Evolutionary conservation across 2,113 vertebrate genomes (phyloP), one percentile per base, ranked within the genome.

Genomic region (Columbina picui): DNA sequence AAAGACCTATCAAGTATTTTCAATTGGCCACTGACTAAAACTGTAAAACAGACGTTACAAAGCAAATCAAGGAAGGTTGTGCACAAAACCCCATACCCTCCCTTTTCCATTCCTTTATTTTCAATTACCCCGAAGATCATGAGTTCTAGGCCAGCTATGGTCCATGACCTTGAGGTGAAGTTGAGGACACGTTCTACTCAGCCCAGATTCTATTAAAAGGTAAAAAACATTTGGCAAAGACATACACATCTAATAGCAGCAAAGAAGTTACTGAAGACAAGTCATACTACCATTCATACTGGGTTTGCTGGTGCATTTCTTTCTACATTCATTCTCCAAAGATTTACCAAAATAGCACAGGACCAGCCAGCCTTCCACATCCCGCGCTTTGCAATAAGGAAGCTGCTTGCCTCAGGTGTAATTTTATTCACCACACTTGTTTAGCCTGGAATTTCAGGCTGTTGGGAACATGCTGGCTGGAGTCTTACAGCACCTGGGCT

Each of bases 291-390:
- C 87, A 73, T 19, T 89, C 84, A 73, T 6, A 64, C 69, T 57
- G 41, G 1, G 56, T 93, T 84, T 95, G 95, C 95, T 97, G 95
- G 95, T 95, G 96, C 84, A 57, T 84, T 89, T 91, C 64, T 61
- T 78, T 94, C 89, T 79, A 95, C 84, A 90, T 93, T 96, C 80
- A 92, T 45, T 84, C 91, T 89, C 60, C 91, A 64, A n/a, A 73
- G 53, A 67, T 36, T 53, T 49, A 87, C 60, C 9, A 16, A 2
- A 1, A 68, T 32, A 71, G 16, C 38, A 45, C 1, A 7, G 43
- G 39, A 89, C 78, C 60, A 71, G 34, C 3, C 43, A 87, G 38
- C 61, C 70, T 64, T 87, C 49, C 76, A 77, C 67, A 87, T 39
- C 45, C 77, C 50, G 36, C 91, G 43, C 77, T 87, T 87, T 79